These are phyloP conservation scores for Drosophila paulistorum DNA, from an alignment of 1,140 invertebrate species.

Conservation along the genomic window DNA sequence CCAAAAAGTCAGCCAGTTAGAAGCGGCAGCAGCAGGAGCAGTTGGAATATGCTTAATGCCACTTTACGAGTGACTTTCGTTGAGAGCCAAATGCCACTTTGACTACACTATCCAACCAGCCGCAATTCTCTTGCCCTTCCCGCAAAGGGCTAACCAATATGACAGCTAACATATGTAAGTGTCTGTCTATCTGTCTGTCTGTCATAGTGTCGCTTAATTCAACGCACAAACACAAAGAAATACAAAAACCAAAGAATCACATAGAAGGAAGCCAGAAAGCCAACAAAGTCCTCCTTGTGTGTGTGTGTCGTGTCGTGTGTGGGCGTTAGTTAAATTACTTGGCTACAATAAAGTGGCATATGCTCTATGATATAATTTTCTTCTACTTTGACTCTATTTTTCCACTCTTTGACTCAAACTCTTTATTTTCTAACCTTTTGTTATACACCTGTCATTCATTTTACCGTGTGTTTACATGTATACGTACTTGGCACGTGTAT, in stretches of 20 bases:
- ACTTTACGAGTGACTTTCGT: constrained; percentile 12
- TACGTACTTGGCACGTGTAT: background rate
- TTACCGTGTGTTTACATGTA: background rate
- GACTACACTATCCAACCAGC: constrained; percentile 2
- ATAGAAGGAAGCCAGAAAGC: constrained; percentile 2
- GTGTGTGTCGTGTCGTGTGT: constrained; percentile 1
- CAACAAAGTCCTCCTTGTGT: background rate
- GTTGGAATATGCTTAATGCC: constrained; percentile 13
- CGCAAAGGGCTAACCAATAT: constrained; percentile 3
- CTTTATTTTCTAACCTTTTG: constrained; percentile 3
- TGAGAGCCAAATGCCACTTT: constrained; percentile 8
- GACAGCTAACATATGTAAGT: constrained; percentile 11
- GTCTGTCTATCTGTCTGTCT: background rate
- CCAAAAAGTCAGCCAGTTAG: constrained; percentile 8
- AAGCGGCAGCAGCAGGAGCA: background rate
- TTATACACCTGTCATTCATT: constrained; percentile 11
- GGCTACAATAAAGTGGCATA: constrained; percentile 13
- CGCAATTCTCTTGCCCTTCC: background rate
- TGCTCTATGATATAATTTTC: constrained; percentile 14
- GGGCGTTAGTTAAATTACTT: constrained; percentile 14
- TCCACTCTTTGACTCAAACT: background rate
- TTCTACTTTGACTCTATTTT: constrained; percentile 10
- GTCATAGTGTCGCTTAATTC: constrained; percentile 11
- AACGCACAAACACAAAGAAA: constrained; percentile 12
- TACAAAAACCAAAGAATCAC: constrained; percentile 3